These are phyloP conservation scores for Nephotettix cincticeps DNA, from an alignment of 1,140 invertebrate species.

Conservation along the genomic window DNA sequence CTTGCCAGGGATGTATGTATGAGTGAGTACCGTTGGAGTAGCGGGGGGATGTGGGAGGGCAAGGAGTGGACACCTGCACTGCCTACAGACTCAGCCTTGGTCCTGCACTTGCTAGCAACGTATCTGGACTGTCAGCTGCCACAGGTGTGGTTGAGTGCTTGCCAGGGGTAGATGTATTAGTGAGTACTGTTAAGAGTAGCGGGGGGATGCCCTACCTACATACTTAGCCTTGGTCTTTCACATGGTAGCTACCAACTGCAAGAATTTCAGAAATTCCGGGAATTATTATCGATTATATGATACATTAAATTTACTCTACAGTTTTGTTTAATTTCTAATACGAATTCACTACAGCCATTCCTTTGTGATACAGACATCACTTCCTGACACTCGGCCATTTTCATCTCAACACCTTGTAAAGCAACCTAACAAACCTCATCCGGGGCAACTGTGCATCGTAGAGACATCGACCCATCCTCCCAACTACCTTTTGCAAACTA, in stretches of 20 bases:
- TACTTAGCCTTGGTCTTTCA: too few species aligned
- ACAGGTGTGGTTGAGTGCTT: too few species aligned
- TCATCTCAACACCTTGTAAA: conserved; percentile 62
- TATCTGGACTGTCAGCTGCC: conserved; percentile 80
- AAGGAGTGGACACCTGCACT: conserved; percentile 77
- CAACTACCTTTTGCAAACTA: conserved; percentile 67
- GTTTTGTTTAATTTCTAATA: too few species aligned
- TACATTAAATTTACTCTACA: too few species aligned
- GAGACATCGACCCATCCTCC: conserved; percentile 64
- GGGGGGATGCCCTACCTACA: too few species aligned
- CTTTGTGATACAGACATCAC: conserved; percentile 56
- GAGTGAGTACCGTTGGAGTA: conserved; percentile 79
- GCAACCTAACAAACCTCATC: conserved; percentile 55
- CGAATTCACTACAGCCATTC: too few species aligned
- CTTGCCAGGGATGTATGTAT: conserved; percentile 72
- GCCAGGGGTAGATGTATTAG: too few species aligned
- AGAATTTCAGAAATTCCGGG: too few species aligned
- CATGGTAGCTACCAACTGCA: too few species aligned
- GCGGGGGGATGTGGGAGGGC: conserved; percentile 66
- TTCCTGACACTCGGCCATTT: conserved; percentile 74
- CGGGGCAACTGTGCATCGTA: conserved; percentile 54
- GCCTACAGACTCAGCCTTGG: conserved; percentile 74
- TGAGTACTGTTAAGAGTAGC: too few species aligned
- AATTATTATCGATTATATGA: too few species aligned
- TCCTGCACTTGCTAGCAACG: conserved; percentile 79